Evolutionary conservation across 2,113 vertebrate species (phyloP).

Genomic region (Anarrhichthys ocellatus): DNA sequence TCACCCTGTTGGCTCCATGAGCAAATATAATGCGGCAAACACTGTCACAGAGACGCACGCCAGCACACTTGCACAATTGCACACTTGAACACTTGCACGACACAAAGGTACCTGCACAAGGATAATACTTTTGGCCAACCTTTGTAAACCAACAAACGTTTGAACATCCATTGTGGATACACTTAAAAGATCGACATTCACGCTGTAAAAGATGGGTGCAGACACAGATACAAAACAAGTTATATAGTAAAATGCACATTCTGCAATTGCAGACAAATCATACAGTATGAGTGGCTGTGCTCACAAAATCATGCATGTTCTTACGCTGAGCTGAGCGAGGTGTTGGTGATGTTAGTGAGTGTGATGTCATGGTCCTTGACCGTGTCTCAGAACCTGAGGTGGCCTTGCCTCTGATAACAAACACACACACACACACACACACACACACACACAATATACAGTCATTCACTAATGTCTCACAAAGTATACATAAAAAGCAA

Average conservation of each 20-base stretch:
- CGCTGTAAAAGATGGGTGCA: not conserved
- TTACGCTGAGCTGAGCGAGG: not conserved
- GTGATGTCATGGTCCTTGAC: slow-evolving; percentile 47
- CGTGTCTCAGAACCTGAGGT: slow-evolving; percentile 17
- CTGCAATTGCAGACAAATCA: not conserved
- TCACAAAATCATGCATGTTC: slow-evolving; percentile 3
- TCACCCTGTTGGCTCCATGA: slow-evolving; percentile 48
- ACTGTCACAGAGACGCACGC: slow-evolving; percentile 24
- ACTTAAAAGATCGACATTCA: not conserved
- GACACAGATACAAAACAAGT: not conserved
- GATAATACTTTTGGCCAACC: slow-evolving; percentile 24
- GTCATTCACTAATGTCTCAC: not conserved
- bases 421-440: not conserved
- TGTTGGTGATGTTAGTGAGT: slow-evolving; percentile 18
- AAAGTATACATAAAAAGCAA: not conserved
- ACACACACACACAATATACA: not conserved
- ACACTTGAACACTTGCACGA: not conserved
- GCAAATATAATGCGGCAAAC: slow-evolving; percentile 58
- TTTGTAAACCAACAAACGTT: not conserved
- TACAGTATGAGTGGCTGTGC: not conserved
- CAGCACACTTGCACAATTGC: not conserved
- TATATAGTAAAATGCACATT: not conserved
- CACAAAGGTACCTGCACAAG: slow-evolving; percentile 24
- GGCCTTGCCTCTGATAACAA: slow-evolving; percentile 17
- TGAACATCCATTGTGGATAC: not conserved